Conservation (phyloP, 2,797 vertebrate genomes). For the Tokudaia tokunoshimensis region DNA sequence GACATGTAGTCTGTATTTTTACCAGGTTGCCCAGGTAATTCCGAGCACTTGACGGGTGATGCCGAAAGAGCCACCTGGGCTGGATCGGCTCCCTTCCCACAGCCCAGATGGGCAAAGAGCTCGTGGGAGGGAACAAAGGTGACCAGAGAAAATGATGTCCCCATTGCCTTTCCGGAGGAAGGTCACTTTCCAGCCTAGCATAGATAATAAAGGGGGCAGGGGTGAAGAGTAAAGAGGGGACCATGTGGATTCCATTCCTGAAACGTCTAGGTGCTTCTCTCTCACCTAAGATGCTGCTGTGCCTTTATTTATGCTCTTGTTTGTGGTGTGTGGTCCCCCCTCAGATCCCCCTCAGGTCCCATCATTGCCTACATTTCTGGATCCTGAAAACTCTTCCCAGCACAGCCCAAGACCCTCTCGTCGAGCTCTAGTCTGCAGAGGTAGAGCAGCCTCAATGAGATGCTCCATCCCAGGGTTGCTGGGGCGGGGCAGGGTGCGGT, state of each 20-base stretch:
- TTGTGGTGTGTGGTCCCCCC: not conserved
- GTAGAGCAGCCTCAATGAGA: not conserved
- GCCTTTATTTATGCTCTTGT: not conserved
- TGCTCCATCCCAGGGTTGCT: not conserved
- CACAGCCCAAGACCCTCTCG: not conserved
- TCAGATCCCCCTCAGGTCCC: not conserved
- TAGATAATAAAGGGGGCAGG: not conserved
- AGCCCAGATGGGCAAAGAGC: slow-evolving; percentile 16
- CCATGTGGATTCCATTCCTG: not conserved
- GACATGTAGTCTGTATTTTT: slow-evolving; percentile 30
- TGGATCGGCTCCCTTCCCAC: not conserved
- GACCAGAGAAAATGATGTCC: not conserved
- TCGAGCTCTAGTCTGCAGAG: not conserved
- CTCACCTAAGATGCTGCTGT: not conserved
- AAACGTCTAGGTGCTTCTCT: not conserved
- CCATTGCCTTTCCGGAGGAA: not conserved
- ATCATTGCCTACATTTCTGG: not conserved
- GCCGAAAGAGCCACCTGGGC: not conserved
- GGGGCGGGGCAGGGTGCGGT: not conserved
- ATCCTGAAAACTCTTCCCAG: not conserved
- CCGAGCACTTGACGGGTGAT: not conserved
- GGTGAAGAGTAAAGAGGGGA: not conserved
- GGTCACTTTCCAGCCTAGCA: not conserved
- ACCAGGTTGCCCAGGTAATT: slow-evolving; percentile 17
- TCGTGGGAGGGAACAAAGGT: slow-evolving; percentile 10